Conservation (phyloP, 2,888 invertebrate genomes). For the Alsophila aescularia region DNA sequence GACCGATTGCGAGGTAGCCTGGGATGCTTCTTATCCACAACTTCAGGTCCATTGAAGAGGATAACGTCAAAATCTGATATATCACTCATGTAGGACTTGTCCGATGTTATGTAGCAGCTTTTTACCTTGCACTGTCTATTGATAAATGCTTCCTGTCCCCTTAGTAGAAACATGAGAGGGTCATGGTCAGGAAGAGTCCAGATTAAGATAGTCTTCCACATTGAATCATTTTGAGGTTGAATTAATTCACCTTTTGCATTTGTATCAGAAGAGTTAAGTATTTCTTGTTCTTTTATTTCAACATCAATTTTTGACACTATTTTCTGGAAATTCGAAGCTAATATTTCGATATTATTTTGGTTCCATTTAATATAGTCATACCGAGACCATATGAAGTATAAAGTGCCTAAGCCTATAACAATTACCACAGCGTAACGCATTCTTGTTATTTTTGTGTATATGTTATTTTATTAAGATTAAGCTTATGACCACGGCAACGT, state of each 20-base stretch:
- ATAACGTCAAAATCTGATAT: constrained; percentile 57
- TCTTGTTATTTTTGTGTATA: background rate
- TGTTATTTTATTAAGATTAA: too few species aligned
- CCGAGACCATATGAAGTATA: constrained; percentile 10
- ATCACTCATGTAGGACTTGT: constrained; percentile 45
- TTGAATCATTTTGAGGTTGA: too few species aligned
- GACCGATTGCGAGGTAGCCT: constrained; percentile 47
- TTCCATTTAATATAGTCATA: background rate
- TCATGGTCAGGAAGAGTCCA: constrained; percentile 55
- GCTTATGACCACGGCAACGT: too few species aligned
- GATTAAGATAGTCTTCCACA: too few species aligned
- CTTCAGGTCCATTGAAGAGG: constrained; percentile 57
- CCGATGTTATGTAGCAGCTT: constrained; percentile 61
- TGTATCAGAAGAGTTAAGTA: background rate
- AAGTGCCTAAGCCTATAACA: background rate
- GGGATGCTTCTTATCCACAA: constrained; percentile 23
- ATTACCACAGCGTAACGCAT: constrained; percentile 3
- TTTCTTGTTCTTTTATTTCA: constrained; percentile 7
- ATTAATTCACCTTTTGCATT: constrained; percentile 1
- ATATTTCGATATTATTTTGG: background rate
- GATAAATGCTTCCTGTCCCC: constrained; percentile 51
- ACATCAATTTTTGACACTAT: constrained; percentile 8
- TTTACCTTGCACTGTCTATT: constrained; percentile 51
- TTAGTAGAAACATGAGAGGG: constrained; percentile 47
- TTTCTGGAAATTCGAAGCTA: constrained; percentile 1